Evolutionary conservation across 2,888 invertebrate genomes (phyloP).

Genomic region (Boloria selene): DNA sequence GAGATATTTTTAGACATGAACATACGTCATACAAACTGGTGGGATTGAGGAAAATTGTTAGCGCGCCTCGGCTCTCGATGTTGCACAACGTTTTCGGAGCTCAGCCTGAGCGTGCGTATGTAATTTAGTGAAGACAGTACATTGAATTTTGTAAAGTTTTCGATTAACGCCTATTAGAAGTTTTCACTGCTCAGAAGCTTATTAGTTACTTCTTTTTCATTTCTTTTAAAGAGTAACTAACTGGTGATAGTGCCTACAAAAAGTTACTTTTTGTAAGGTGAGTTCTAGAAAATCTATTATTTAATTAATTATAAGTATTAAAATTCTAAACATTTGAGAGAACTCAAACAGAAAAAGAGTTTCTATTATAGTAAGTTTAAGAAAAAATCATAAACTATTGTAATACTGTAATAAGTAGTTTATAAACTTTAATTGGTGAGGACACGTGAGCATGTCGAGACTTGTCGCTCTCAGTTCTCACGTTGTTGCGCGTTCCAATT

Average conservation of each 20-base stretch:
- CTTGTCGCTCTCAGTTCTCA: constrained; percentile 37
- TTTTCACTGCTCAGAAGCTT: constrained; percentile 26
- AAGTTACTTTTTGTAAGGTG: constrained; percentile 44
- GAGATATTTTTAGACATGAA: constrained; percentile 74
- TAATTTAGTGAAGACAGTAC: constrained; percentile 26
- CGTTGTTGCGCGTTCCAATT: constrained; percentile 28
- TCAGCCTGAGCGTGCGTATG: constrained; percentile 57
- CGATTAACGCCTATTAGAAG: constrained; percentile 10
- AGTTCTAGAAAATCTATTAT: constrained; percentile 29
- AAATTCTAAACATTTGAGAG: neutral
- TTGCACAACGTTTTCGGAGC: constrained; percentile 75
- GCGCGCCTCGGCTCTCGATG: constrained; percentile 48
- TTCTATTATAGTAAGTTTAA: too few relatives aligned
- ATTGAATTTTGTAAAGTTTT: constrained; percentile 21
- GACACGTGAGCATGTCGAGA: constrained; percentile 36
- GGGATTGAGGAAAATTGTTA: constrained; percentile 72
- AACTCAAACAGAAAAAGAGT: too few relatives aligned
- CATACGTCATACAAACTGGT: constrained; percentile 47
- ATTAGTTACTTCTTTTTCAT: constrained; percentile 46
- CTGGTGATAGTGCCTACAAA: constrained; percentile 37
- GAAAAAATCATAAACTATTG: neutral
- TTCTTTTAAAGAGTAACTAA: constrained; percentile 47
- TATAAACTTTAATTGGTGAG: neutral
- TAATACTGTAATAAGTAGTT: too few relatives aligned
- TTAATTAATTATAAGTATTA: neutral